Conservation (phyloP, 2,113 vertebrate genomes). For the Pterocles gutturalis region DNA sequence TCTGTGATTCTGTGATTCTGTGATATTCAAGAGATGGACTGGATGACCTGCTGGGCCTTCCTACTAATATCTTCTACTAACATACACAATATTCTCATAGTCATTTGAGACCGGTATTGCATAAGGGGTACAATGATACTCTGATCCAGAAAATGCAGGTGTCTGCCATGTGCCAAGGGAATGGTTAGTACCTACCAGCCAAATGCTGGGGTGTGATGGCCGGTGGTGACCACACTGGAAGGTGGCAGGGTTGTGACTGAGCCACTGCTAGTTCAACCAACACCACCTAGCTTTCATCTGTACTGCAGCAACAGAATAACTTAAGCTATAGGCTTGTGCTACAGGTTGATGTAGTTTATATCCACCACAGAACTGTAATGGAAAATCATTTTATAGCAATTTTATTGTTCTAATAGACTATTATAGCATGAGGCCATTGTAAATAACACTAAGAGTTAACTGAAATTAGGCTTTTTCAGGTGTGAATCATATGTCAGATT, state of each 20-base stretch:
- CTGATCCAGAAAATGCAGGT: background rate
- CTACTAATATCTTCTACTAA: background rate
- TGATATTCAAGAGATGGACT: background rate
- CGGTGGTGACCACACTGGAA: background rate
- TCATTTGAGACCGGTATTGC: background rate
- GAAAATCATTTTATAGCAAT: background rate
- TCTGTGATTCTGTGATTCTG: no score
- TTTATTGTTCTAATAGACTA: background rate
- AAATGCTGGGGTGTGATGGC: background rate
- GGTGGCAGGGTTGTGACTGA: background rate
- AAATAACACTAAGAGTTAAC: background rate
- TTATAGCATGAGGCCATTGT: background rate
- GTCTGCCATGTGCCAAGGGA: background rate
- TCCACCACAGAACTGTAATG: background rate
- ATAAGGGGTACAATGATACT: background rate
- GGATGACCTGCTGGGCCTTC: background rate
- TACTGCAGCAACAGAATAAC: background rate
- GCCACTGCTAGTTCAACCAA: background rate
- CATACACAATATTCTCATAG: background rate
- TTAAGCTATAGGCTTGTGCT: background rate
- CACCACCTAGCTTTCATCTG: background rate
- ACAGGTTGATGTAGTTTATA: background rate
- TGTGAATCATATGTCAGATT: background rate
- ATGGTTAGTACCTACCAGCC: background rate
- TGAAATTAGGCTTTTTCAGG: slow-evolving; percentile 7